Base-by-base conservation (phyloP, 2,113 vertebrate genomes). In the Climacteris rufus region DNA sequence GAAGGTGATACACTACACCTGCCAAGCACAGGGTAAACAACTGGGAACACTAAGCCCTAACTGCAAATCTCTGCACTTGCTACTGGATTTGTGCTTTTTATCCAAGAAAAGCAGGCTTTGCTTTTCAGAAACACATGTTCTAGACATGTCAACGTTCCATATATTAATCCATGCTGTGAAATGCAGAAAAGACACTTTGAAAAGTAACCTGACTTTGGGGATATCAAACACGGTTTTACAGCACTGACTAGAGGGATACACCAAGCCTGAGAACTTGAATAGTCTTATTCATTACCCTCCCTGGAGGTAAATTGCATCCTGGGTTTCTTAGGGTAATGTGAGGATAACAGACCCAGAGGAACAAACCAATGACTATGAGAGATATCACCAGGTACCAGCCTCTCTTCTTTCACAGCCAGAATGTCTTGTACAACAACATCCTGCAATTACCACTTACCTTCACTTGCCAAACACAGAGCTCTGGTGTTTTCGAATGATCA, bases 141-240 rank as follows among this genome's bases (percentile, higher is more conserved):
- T 57, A 76, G 56, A 28, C 27, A 3, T 10, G 11, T 39, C 87
- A 75, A 47, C 64, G 47, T 52, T 3, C 24, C 28, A 7, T 10
- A 30, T 0, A 0, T 49, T 53, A 88, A 81, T 11, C 35, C 33
- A 42, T 4, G 16, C n/a, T 30, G 31, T 1, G 2, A 44, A 91
- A 84, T 6, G 19, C 44, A 76, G 44, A 61, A 52, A 74, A 76
- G 33, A 68, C 8, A 40, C 69, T 76, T 15, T 13, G 61, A 47
- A 47, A 76, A 82, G 40, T 23, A 76, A 82, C n/a, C 70, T 25
- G 33, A 21, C 17, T 69, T 63, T n/a, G 16, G 23, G 27, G 31
- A 8, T 45, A 85, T 44, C 69, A 54, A 66, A 71, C 15, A n/a
- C 2, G 82, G 16, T 64, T 68, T n/a, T 56, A 49, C 11, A 60